phyloP scores from a whole-genome alignment of 2,797 vertebrate species.

The Molossus molossus region DNA sequence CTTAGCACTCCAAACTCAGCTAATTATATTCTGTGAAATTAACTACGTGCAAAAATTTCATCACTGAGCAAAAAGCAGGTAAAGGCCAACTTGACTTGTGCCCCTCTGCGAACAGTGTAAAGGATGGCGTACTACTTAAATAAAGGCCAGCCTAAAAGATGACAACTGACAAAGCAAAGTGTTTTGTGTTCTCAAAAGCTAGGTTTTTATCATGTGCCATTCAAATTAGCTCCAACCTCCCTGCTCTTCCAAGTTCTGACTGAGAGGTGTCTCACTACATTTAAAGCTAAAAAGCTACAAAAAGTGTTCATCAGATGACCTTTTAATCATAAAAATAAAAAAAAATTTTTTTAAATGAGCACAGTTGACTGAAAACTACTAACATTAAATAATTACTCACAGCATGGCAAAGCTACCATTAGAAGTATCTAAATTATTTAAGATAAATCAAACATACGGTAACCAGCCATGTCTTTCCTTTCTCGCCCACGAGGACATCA shows the following conservation, averaged over 20 bases:
- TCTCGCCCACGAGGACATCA: not conserved
- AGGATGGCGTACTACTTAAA: slow-evolving; percentile 47
- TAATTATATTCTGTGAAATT: slow-evolving; percentile 72
- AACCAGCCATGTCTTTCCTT: slow-evolving; percentile 58
- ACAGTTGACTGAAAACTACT: not conserved
- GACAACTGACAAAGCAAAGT: not conserved
- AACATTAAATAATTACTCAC: slow-evolving; percentile 65
- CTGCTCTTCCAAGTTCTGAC: not conserved
- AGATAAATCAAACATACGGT: slow-evolving; percentile 33
- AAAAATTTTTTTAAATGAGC: too few species aligned
- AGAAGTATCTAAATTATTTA: slow-evolving; percentile 62
- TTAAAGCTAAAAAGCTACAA: slow-evolving; percentile 37
- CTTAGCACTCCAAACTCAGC: slow-evolving; percentile 51
- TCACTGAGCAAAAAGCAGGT: slow-evolving; percentile 59
- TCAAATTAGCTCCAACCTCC: slow-evolving; percentile 25
- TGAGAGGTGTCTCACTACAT: not conserved
- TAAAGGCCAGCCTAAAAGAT: slow-evolving; percentile 23
- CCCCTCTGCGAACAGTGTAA: slow-evolving; percentile 9
- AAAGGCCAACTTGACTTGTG: slow-evolving; percentile 24
- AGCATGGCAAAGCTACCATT: slow-evolving; percentile 20
- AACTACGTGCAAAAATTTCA: slow-evolving; percentile 61
- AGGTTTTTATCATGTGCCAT: not conserved
- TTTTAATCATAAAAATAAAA: slow-evolving; percentile 64
- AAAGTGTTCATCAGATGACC: not conserved
- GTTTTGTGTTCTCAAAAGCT: slow-evolving; percentile 7